phyloP scores from a whole-genome alignment of 2,888 invertebrate genomes.

The Iselma pallidipennis region DNA sequence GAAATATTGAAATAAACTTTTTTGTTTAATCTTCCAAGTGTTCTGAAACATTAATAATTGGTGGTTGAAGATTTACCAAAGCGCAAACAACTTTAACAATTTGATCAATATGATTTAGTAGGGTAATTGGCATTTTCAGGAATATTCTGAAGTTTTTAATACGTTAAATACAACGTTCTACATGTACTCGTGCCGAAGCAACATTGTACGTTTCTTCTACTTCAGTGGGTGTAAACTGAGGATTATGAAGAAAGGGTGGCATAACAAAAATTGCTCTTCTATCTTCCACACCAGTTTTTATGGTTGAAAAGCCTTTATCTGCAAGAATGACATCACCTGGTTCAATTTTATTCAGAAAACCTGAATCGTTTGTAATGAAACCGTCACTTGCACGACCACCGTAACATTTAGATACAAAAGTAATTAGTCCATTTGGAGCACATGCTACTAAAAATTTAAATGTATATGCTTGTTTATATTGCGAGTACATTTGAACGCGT shows the following conservation, averaged over 20 bases:
- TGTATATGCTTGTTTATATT: no score
- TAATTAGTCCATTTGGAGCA: no score
- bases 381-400: conserved; percentile 18
- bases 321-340: conserved; percentile 26
- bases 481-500: no score
- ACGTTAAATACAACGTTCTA: conserved; percentile 23
- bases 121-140: background rate
- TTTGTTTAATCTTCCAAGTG: no score
- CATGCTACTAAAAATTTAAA: no score
- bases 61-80: no score
- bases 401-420: conserved; percentile 7
- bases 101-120: no score
- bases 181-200: conserved; percentile 18
- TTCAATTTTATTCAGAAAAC: conserved; percentile 34
- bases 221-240: conserved; percentile 28
- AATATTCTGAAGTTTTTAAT: conserved; percentile 27
- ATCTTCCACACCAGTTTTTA: no score
- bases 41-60: no score
- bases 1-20: no score
- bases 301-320: conserved; percentile 27
- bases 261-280: conserved; percentile 10
- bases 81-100: no score
- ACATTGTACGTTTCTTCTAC: conserved; percentile 25
- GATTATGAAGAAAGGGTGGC: conserved; percentile 28
- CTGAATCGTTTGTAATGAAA: conserved; percentile 32